phyloP scores from a whole-genome alignment of 2,113 vertebrate genomes.

The Macquaria ambigua region DNA sequence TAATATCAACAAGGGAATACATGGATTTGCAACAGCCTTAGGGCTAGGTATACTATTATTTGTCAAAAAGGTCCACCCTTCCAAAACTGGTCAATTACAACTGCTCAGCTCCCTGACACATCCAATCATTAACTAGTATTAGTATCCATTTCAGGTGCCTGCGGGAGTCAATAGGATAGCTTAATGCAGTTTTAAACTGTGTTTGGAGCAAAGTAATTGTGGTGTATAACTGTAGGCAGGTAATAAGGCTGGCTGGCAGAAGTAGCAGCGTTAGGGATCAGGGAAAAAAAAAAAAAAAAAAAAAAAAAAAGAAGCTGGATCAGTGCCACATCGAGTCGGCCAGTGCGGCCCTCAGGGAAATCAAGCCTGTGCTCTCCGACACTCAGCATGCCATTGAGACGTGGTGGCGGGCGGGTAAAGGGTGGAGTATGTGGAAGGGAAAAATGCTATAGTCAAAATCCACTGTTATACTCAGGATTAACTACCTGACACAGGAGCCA shows the following conservation, averaged over 20 bases:
- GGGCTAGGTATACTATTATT: constrained; percentile 25
- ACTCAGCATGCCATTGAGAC: constrained; percentile 50
- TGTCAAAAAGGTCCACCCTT: constrained; percentile 32
- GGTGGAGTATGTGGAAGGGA: not conserved
- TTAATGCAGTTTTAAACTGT: constrained; percentile 72
- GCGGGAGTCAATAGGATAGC: constrained; percentile 54
- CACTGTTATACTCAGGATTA: constrained; percentile 62
- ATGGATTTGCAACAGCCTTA: constrained; percentile 22
- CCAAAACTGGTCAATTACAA: constrained; percentile 54
- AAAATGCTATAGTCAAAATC: constrained; percentile 45
- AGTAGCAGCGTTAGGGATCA: constrained; percentile 44
- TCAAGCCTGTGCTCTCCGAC: constrained; percentile 72
- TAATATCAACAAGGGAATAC: constrained; percentile 32
- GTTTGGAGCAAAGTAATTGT: constrained; percentile 67
- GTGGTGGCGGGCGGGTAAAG: not conserved
- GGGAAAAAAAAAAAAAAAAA: not conserved
- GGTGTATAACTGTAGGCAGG: constrained; percentile 65
- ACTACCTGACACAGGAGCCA: constrained; percentile 34
- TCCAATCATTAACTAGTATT: constrained; percentile 64
- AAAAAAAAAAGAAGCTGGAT: constrained; percentile 30
- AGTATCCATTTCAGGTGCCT: constrained; percentile 50
- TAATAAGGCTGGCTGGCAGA: constrained; percentile 68
- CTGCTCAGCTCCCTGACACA: constrained; percentile 39
- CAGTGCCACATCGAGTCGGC: constrained; percentile 54
- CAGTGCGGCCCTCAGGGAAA: constrained; percentile 74